A percentile compares a stretch with the other conserved stretches of the same genome.
Evolutionary conservation across 2,113 vertebrate genomes (phyloP).

Genomic region (Stegastes partitus): DNA sequence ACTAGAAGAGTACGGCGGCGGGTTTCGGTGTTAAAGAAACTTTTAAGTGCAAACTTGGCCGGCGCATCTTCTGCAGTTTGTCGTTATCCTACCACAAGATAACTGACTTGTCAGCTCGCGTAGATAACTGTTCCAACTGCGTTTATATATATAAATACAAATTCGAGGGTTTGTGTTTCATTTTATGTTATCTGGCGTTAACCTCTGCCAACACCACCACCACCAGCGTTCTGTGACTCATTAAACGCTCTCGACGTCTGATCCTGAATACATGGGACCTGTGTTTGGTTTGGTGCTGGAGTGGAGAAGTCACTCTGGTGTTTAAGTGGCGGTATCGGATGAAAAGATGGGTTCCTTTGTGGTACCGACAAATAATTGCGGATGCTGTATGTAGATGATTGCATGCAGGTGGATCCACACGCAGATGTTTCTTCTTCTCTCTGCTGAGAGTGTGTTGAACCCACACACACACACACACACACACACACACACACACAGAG

Average conservation of each 20-base stretch:
- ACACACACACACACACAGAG: slow-evolving; percentile 2
- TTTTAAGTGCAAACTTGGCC: slow-evolving; percentile 8
- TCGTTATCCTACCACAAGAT: slow-evolving; percentile 26
- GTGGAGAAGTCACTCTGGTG: slow-evolving; percentile 22
- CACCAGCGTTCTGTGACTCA: slow-evolving; percentile 50
- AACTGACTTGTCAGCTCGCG: slow-evolving; percentile 48
- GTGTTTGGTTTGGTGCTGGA: slow-evolving; percentile 14
- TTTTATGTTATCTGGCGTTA: slow-evolving; percentile 58
- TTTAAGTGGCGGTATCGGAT: slow-evolving; percentile 25
- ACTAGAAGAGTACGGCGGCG: not conserved
- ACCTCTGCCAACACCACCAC: slow-evolving; percentile 50
- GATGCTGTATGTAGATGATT: slow-evolving; percentile 60
- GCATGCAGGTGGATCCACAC: slow-evolving; percentile 59
- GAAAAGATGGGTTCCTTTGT: slow-evolving; percentile 47
- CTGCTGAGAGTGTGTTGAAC: slow-evolving; percentile 29
- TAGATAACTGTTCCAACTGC: slow-evolving; percentile 19
- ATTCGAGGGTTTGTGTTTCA: slow-evolving; percentile 3
- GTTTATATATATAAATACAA: not conserved
- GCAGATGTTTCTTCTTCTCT: slow-evolving; percentile 60
- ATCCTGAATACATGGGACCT: slow-evolving; percentile 33
- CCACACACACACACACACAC: not conserved
- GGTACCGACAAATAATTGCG: slow-evolving; percentile 19
- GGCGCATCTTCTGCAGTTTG: not conserved
- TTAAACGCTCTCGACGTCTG: slow-evolving; percentile 42
- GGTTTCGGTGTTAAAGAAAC: slow-evolving; percentile 48